phyloP scores from a whole-genome alignment of 1,140 invertebrate genomes.

The Bombus fervidus region DNA sequence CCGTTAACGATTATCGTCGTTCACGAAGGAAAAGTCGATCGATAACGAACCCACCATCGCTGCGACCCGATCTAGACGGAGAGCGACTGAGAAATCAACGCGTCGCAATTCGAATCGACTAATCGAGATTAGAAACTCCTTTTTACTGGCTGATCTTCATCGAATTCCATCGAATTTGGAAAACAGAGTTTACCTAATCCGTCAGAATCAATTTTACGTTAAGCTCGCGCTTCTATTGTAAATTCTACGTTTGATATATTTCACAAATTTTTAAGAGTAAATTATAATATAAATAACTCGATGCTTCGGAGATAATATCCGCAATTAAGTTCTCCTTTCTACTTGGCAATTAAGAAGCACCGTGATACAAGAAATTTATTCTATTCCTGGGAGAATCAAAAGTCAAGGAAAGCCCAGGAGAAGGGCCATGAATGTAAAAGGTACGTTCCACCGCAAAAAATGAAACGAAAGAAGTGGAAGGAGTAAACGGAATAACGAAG shows the following conservation, averaged over 20 bases:
- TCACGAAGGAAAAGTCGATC: conserved; percentile 24
- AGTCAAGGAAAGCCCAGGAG: neutral
- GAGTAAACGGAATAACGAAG: conserved; percentile 35
- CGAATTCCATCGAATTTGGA: neutral
- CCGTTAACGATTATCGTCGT: conserved; percentile 2
- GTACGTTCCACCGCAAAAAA: neutral
- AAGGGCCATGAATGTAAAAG: neutral
- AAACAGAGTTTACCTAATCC: neutral
- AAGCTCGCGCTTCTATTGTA: no score
- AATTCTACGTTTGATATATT: neutral
- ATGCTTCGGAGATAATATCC: neutral
- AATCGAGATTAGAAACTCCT: conserved; percentile 20
- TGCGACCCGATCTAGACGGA: neutral
- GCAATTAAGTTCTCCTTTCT: neutral
- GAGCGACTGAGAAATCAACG: neutral
- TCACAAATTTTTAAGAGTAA: neutral
- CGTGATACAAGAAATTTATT: neutral
- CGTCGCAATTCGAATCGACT: conserved; percentile 7
- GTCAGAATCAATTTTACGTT: neutral
- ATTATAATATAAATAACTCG: neutral
- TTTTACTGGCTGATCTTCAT: neutral
- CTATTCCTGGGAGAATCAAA: neutral
- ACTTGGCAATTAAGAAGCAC: neutral
- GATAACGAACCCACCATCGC: conserved; percentile 2
- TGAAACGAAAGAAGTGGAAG: neutral